Evolutionary conservation across 2,888 invertebrate genomes (phyloP).

Genomic region (Seira musarum): DNA sequence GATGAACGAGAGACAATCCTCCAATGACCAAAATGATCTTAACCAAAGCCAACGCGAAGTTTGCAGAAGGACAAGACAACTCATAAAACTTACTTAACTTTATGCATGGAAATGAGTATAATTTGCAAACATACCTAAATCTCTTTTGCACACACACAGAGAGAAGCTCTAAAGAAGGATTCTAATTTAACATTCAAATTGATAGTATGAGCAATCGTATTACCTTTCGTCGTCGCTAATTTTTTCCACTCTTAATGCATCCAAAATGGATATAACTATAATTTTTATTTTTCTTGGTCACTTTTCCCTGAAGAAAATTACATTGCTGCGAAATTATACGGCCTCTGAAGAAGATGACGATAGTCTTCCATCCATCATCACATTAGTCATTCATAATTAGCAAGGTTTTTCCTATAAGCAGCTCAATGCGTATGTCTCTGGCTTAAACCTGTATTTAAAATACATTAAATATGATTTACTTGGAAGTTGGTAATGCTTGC

Average conservation of each 20-base stretch:
- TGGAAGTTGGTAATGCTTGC: too few relatives aligned
- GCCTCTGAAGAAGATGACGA: constrained; percentile 9
- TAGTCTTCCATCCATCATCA: neutral
- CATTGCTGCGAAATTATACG: neutral
- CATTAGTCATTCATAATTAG: constrained; percentile 47
- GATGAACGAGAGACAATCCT: neutral
- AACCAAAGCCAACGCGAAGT: neutral
- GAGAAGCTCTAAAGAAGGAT: too few relatives aligned
- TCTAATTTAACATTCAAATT: constrained; percentile 9
- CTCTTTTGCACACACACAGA: constrained; percentile 2
- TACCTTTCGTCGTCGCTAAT: neutral
- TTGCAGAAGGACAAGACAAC: constrained; percentile 23
- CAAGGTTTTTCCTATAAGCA: constrained; percentile 24
- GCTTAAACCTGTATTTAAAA: neutral
- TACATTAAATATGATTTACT: too few relatives aligned
- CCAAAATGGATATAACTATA: constrained; percentile 1
- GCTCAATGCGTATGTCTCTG: neutral
- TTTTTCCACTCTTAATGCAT: neutral
- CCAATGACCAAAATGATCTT: neutral
- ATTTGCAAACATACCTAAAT: constrained; percentile 27
- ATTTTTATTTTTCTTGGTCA: constrained; percentile 21
- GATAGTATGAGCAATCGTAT: neutral
- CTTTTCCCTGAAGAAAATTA: constrained; percentile 15
- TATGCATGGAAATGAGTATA: constrained; percentile 36
- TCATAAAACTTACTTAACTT: constrained; percentile 6